Evolutionary conservation across 2,113 vertebrate genomes (phyloP).

Genomic region (Suricata suricatta): DNA sequence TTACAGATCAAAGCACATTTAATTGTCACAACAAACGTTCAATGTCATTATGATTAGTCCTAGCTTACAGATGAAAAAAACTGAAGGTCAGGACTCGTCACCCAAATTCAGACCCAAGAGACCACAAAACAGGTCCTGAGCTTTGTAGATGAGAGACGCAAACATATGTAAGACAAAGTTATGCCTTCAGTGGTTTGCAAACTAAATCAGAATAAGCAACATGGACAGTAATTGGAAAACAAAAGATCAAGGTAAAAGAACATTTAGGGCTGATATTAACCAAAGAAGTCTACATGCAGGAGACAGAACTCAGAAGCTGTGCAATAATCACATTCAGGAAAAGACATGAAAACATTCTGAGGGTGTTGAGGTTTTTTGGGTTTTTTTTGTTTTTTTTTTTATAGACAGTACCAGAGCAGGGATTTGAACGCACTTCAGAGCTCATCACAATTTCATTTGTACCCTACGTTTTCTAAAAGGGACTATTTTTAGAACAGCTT

Average conservation of each 20-base stretch:
- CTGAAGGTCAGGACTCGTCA: neutral
- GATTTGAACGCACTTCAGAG: neutral
- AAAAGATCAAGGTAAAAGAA: neutral
- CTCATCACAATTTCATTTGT: neutral
- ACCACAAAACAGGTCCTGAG: neutral
- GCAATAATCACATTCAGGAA: neutral
- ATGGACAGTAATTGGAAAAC: neutral
- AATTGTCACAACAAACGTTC: neutral
- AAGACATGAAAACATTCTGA: neutral
- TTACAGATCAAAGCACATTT: neutral
- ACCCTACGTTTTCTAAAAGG: neutral
- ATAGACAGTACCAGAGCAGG: neutral
- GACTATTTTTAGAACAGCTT: neutral
- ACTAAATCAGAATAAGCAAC: neutral
- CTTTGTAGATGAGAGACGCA: neutral
- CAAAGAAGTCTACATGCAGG: neutral
- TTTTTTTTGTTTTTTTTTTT: neutral
- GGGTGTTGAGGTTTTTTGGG: neutral
- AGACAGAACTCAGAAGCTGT: neutral
- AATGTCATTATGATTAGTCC: neutral
- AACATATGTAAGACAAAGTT: neutral
- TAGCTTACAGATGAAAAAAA: neutral
- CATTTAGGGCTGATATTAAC: neutral
- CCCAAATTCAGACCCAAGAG: neutral
- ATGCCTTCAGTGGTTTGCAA: neutral